These are phyloP conservation scores for Ooceraea biroi DNA, from an alignment of 1,140 invertebrate genomes.

Conservation along the genomic window DNA sequence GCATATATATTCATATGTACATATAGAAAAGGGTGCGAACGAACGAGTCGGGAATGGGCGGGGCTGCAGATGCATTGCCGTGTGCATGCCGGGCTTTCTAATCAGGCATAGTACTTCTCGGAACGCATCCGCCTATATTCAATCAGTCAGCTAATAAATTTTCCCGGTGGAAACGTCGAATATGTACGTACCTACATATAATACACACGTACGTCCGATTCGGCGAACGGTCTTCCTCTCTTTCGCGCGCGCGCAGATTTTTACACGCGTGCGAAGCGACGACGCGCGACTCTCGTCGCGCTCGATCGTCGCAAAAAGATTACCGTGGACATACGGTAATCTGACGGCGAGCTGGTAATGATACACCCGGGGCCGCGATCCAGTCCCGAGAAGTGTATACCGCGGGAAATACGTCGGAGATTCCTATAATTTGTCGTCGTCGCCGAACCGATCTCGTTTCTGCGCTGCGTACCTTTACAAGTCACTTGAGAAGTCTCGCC, in stretches of 20 bases:
- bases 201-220: slow-evolving; percentile 13
- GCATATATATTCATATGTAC: slow-evolving; percentile 64
- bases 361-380: slow-evolving; percentile 6
- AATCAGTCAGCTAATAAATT: slow-evolving; percentile 82
- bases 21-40: slow-evolving; percentile 71
- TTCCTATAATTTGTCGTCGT: slow-evolving; percentile 50
- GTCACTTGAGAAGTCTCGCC: not conserved
- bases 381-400: slow-evolving; percentile 9
- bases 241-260: not conserved
- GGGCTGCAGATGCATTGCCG: slow-evolving; percentile 80
- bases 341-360: slow-evolving; percentile 42
- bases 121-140: slow-evolving; percentile 83
- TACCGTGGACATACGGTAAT: slow-evolving; percentile 8
- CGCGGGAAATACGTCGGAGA: slow-evolving; percentile 32
- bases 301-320: slow-evolving; percentile 37
- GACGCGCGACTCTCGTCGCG: slow-evolving; percentile 22
- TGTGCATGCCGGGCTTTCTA: slow-evolving; percentile 79
- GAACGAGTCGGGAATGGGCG: slow-evolving; percentile 74
- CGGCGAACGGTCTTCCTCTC: slow-evolving; percentile 21
- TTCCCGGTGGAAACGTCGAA: slow-evolving; percentile 70
- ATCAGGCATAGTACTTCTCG: slow-evolving; percentile 85
- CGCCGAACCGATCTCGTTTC: slow-evolving; percentile 24
- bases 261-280: slow-evolving; percentile 5
- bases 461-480: not conserved
- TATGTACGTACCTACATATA: not conserved